Evolutionary conservation across 2,113 vertebrate species (phyloP), one percentile per base, ranked within the genome.

Genomic region (Apodemus sylvaticus): DNA sequence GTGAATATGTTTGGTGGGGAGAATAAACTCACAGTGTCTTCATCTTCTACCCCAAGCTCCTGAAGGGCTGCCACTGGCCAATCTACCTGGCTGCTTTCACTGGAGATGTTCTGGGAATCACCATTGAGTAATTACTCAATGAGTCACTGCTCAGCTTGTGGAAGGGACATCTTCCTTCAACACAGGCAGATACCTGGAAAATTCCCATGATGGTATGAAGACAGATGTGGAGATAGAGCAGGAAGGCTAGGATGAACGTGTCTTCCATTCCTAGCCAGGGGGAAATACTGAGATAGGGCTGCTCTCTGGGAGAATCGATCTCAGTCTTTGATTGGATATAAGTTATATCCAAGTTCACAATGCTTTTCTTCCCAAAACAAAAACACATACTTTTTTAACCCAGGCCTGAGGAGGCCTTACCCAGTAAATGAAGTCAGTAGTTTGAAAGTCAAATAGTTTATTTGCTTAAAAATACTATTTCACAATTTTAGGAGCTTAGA

Each of bases 321-420:
- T 78, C 77, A 66, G 88, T 66, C 58, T 62, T 88, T 68, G 64
- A 86, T 78, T 53, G 26, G 76, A 34, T 29, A 19, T 10, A 91
- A 87, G 66, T 55, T 1, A 34, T 71, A 53, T 36, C 53, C 70
- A 81, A 90, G 68, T 62, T 42, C 42, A 62, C 14, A 48, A 53
- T 79, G 36, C 39, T 31, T 58, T 78, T 62, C 34, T 71, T 78
- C 16, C 24, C 45, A 14, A 92, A 85, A 95, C 10, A 36, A 94
- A 94, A 97, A 82, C 13, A 53, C 12, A 36, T 29, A 17, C 20
- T 95, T 95, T 58, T 77, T 79, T 87, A 89, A 76, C 70, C 31
- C 29, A 86, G n/a, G 31, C 22, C 24, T 86, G 53, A 60, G 16
- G 71, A 89, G 14, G 22, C 0, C 34, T 55, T 60, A 26, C 8